These are phyloP conservation scores for Sarcophaga peregrina DNA, from an alignment of 1,140 invertebrate genomes.

Conservation along the genomic window DNA sequence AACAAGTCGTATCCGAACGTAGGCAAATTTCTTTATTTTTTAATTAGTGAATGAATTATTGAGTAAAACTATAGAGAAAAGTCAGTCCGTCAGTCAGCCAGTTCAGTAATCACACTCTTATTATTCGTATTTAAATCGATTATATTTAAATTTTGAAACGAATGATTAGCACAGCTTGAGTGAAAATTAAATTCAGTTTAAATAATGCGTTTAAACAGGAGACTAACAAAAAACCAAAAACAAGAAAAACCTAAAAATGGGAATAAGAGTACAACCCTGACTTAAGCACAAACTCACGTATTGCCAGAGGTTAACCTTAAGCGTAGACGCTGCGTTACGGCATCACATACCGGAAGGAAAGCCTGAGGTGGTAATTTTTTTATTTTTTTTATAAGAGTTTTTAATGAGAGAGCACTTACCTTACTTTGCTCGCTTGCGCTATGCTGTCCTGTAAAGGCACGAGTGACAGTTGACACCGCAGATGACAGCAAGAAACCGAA, in stretches of 20 bases:
- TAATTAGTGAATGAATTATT: no score
- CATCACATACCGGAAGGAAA: constrained; percentile 11
- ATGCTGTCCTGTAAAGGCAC: constrained; percentile 24
- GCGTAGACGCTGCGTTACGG: not conserved
- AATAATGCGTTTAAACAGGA: constrained; percentile 64
- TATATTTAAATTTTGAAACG: not conserved
- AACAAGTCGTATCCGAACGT: no score
- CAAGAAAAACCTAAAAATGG: no score
- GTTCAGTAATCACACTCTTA: not conserved
- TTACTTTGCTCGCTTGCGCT: not conserved
- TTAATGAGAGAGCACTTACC: constrained; percentile 35
- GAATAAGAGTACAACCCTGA: no score
- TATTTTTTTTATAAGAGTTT: not conserved
- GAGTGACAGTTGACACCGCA: constrained; percentile 45
- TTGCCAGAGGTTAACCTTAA: no score
- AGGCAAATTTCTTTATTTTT: no score
- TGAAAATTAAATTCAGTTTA: constrained; percentile 65
- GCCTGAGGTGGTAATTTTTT: not conserved
- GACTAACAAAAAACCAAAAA: constrained; percentile 54
- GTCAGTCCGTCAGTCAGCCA: not conserved
- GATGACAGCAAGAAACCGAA: constrained; percentile 26
- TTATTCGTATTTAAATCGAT: constrained; percentile 8
- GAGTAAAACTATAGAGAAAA: no score
- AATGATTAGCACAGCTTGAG: constrained; percentile 62
- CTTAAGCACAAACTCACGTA: no score